Base-by-base conservation (phyloP, 2,797 vertebrate species). In the Sebastolobus alascanus region DNA sequence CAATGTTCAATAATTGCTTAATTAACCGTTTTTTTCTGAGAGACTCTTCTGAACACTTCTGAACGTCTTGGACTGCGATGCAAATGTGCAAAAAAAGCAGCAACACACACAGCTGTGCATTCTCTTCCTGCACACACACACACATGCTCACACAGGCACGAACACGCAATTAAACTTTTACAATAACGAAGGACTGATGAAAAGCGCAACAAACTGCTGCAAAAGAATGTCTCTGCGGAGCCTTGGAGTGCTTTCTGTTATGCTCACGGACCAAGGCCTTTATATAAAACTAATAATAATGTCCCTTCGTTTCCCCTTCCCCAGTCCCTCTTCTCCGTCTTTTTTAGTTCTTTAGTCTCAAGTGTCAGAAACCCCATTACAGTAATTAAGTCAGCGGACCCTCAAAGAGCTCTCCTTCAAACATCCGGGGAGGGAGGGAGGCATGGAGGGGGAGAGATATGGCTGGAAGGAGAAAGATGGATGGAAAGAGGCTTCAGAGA, bases 311-410 rank as follows among this genome's bases (percentile, higher is more conserved):
- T 82, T 75, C 58, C 72, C 83, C 83, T 70, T 81, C 76, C 73
- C 31, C 33, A 31, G 60, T 75, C 86, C 81, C 73, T 77, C 65
- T 77, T 77, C 73, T 82, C 79, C 77, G 22, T 80, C 56, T 84
- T 88, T 90, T 85, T 83, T 78, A 85, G 75, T 81, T 88, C 84
- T 88, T 88, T 80, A 87, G 89, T 92, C 93, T 91, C 89, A 90
- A 95, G 92, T 92, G 94, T 93, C 93, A 93, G 68, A 92, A 95
- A 92, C 87, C 88, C 92, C 90, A 94, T 95, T 94, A 93, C 90
- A 91, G 93, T 94, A 94, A 94, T 95, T 93, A 95, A 95, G 91
- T 92, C 87, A 82, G 87, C 16, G 40, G 89, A 91, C 90, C 92
- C 91, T 92, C 90, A 93, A 93, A 93, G 90, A 90, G 88, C 83